These are phyloP conservation scores for Linnaemya vulpina DNA, from an alignment of 2,888 invertebrate genomes.

Conservation along the genomic window DNA sequence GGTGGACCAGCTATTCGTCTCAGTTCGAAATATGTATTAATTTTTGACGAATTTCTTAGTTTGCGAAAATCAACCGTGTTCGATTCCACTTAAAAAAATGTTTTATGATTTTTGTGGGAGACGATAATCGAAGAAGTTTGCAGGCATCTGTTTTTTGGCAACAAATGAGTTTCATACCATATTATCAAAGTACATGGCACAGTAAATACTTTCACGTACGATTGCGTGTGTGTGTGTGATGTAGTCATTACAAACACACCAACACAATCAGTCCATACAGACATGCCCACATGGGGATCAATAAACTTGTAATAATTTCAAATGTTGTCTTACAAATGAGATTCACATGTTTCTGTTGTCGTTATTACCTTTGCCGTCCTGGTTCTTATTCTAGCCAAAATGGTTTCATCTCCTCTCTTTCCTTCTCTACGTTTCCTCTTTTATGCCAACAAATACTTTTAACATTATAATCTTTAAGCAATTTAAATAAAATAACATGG, in stretches of 20 bases:
- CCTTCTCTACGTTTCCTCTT: neutral
- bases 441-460: slow-evolving; percentile 40
- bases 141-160: neutral
- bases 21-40: too few relatives aligned
- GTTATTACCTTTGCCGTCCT: slow-evolving; percentile 14
- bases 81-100: too few relatives aligned
- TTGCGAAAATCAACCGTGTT: too few relatives aligned
- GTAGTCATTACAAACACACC: slow-evolving; percentile 37
- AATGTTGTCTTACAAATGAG: slow-evolving; percentile 63
- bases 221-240: slow-evolving; percentile 8
- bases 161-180: slow-evolving; percentile 10
- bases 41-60: too few relatives aligned
- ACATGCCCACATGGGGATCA: slow-evolving; percentile 63
- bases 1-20: too few relatives aligned
- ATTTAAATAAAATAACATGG: slow-evolving; percentile 79
- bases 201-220: slow-evolving; percentile 44
- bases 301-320: slow-evolving; percentile 69
- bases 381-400: slow-evolving; percentile 38
- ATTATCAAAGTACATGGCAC: slow-evolving; percentile 22
- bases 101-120: too few relatives aligned
- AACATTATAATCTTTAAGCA: slow-evolving; percentile 63
- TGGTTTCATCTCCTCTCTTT: slow-evolving; percentile 34
- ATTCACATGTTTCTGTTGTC: slow-evolving; percentile 51
- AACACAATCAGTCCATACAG: neutral
- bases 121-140: neutral